Evolutionary conservation across 2,113 vertebrate genomes (phyloP), one percentile per base, ranked within the genome.

Genomic region (Deroptyus accipitrinus): DNA sequence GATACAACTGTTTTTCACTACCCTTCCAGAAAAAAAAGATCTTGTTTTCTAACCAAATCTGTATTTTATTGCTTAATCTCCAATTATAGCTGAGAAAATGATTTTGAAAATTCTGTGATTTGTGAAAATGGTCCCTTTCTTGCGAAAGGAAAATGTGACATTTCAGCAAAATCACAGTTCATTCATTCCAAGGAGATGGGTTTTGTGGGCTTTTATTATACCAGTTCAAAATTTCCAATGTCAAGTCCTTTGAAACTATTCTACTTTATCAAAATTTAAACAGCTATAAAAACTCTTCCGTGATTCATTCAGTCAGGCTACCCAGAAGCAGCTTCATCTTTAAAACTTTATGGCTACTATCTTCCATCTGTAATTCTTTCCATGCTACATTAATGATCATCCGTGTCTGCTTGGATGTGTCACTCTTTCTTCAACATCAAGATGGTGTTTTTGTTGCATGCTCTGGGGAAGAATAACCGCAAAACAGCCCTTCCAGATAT

Each of bases 261-360:
- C 66, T 72, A 75, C 55, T 81, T 88, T 86, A 96, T 92, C 90
- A 95, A 95, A 84, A 88, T 91, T 95, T 92, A 76, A 95, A 82
- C 33, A 91, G 80, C 18, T 82, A 73, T 82, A 66, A 86, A 95
- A 93, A 69, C 11, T 84, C 92, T 64, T 62, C 42, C 52, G 55
- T 90, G 55, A 76, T 92, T 95, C 61, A 41, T 48, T 93, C 80
- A 75, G 42, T 88, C 85, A 94, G 41, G 62, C 72, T 90, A 39
- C 8, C 33, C 83, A 86, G 55, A 41, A 78, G 66, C 39, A 86
- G 20, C 27, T 81, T 88, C 46, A 70, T 93, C 77, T 92, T 92
- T 90, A 95, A 93, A 95, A 88, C 30, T 79, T 90, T 69, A 95
- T 73, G 61, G 19, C 48, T 82, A 39, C 1, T 2, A 39, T 76